Base-by-base conservation (phyloP, 1,140 invertebrate genomes). In the Saccostrea cuccullata region DNA sequence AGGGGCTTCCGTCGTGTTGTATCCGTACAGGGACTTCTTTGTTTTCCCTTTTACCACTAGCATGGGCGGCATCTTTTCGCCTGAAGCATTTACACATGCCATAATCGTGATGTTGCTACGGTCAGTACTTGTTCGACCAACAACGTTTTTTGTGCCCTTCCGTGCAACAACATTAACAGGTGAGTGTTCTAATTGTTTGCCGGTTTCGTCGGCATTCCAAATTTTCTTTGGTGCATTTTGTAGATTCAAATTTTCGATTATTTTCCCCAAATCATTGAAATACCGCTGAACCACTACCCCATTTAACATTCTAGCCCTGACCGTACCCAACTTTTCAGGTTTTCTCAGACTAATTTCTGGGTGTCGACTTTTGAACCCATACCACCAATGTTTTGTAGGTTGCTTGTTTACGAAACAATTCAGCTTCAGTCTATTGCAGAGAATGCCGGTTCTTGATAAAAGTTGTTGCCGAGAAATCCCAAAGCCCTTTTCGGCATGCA, bases 81-180 rank as follows among this genome's bases (percentile, higher is more conserved):
- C n/a, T n/a, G n/a, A n/a, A n/a, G n/a, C n/a, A 89, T 86, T 91
- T 17, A 90, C 85, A 73, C 87, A 87, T 0, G 84, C 88, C 26
- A 89, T 86, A 11, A 87, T 87, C 47, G 90, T 90, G 4, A 91
- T 56, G 55, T 85, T 84, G 55, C 56, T 88, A n/a, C 82, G 6
- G 56, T 88, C 36, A 64, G n/a, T n/a, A n/a, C n/a, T n/a, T n/a
- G 55, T 36, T 13, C 77, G 17, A 13, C 84, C 26, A 40, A 67
- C 55, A 47, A 86, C 55, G 82, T 89, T 86, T 86, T 40, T 89
- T 6, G 84, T 17, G 47, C 84, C 84, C 55, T 89, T 89, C 67
- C 83, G 55, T 9, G 84, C 40, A 26, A 89, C 47, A 17, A 86
- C 84, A 23, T 83, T 83, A 26, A 70, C 40, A 23, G 84, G 85